These are phyloP conservation scores for Polymixis lichenea DNA, from an alignment of 2,888 invertebrate species.

Conservation along the genomic window DNA sequence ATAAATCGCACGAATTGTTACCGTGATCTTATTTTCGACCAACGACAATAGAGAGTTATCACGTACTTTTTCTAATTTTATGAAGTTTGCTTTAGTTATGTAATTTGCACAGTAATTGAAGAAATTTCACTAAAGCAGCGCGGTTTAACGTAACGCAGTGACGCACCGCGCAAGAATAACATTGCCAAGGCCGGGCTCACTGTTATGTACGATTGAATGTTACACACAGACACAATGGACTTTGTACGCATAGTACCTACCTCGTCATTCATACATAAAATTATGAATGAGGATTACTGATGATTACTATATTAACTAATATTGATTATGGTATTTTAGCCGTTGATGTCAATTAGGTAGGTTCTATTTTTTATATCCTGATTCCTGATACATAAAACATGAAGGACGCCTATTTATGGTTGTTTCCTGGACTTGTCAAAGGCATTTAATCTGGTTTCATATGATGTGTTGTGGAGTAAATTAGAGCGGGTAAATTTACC, in stretches of 20 bases:
- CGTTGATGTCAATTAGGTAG: not conserved
- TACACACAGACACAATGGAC: conserved; percentile 24
- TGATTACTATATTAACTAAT: not conserved
- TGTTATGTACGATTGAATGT: conserved; percentile 29
- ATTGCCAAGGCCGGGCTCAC: conserved; percentile 49
- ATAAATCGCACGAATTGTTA: conserved; percentile 32
- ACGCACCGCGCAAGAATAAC: conserved; percentile 59
- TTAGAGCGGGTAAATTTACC: too few relatives aligned
- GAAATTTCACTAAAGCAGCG: conserved; percentile 41
- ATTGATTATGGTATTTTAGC: not conserved
- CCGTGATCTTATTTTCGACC: conserved; percentile 6
- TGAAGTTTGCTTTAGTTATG: not conserved
- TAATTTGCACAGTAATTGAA: conserved; percentile 23
- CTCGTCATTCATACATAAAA: conserved; percentile 1
- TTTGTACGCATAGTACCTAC: conserved; percentile 35
- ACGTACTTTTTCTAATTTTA: not conserved
- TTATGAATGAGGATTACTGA: conserved; percentile 9
- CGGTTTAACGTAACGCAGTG: conserved; percentile 45
- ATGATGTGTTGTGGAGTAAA: too few relatives aligned
- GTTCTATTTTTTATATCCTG: too few relatives aligned
- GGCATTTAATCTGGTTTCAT: too few relatives aligned
- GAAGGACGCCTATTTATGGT: too few relatives aligned
- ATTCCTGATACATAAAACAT: too few relatives aligned
- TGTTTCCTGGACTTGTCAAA: too few relatives aligned
- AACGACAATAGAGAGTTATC: conserved; percentile 11